Conservation (phyloP, 2,888 invertebrate genomes). For the Tetranychus truncatus region DNA sequence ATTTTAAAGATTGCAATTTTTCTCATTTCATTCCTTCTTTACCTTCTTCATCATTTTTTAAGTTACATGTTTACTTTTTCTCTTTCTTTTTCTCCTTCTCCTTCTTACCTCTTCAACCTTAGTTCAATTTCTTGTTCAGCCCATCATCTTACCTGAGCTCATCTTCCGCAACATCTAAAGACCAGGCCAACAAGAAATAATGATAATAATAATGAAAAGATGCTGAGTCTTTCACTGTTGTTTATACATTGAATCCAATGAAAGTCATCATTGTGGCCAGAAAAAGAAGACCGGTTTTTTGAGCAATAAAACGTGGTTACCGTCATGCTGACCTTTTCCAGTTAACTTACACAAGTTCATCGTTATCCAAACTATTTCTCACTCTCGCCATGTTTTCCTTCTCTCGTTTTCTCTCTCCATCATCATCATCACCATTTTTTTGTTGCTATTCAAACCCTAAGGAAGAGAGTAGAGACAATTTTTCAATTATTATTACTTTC, state of each 20-base stretch:
- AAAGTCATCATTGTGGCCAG: neutral
- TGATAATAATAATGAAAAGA: neutral
- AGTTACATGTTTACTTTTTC: neutral
- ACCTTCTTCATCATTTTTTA: neutral
- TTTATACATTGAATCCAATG: neutral
- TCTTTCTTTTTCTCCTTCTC: neutral
- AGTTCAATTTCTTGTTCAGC: neutral
- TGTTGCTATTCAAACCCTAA: neutral
- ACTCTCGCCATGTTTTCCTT: neutral
- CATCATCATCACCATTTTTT: neutral
- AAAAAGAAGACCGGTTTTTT: neutral
- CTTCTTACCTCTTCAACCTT: neutral
- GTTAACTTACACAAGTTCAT: neutral
- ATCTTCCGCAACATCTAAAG: neutral
- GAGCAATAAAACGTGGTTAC: neutral
- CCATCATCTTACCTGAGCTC: neutral
- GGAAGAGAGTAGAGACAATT: neutral
- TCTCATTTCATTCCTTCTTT: neutral
- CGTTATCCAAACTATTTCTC: neutral
- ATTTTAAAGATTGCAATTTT: neutral
- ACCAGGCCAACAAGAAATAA: neutral
- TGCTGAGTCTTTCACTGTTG: neutral
- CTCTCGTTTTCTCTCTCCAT: neutral
- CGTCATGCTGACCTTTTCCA: neutral
- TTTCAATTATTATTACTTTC: too few species aligned